Conservation (phyloP, 2,797 vertebrate genomes). For the Halcyon smyrnensis region DNA sequence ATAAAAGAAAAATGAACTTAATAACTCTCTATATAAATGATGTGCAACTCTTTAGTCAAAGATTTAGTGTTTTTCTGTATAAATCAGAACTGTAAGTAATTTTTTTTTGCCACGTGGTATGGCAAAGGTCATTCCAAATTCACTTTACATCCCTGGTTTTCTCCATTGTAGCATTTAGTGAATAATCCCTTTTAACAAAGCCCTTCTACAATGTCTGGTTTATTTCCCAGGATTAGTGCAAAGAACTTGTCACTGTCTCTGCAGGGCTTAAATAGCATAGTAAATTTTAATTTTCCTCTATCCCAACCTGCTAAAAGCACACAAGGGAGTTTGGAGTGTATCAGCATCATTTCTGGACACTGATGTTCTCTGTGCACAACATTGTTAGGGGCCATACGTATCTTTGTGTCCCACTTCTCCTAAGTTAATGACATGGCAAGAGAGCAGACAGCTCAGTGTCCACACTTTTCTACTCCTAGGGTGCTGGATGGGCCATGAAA, state of each 20-base stretch:
- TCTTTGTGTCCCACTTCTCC: not conserved
- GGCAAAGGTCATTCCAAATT: not conserved
- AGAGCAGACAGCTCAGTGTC: not conserved
- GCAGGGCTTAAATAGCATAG: not conserved
- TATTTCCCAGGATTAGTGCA: not conserved
- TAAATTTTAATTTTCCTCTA: not conserved
- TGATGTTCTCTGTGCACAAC: not conserved
- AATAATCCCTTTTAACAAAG: not conserved
- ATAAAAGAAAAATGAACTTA: not conserved
- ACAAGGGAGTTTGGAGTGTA: not conserved
- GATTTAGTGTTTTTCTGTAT: not conserved
- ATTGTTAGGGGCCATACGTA: accelerated
- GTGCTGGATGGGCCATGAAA: not conserved
- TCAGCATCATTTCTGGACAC: not conserved
- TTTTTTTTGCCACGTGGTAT: not conserved
- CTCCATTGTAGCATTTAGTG: not conserved
- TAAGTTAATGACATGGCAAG: not conserved
- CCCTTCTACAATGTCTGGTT: not conserved
- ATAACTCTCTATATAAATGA: not conserved
- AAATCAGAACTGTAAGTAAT: not conserved
- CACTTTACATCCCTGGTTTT: not conserved
- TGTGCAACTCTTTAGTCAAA: not conserved
- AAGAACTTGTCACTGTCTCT: not conserved
- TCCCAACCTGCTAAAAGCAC: not conserved
- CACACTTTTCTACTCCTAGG: not conserved